Evolutionary conservation across 37 sponge, comb jelly and placozoan species (phyloP).

Genomic region (Geodia barretti): DNA sequence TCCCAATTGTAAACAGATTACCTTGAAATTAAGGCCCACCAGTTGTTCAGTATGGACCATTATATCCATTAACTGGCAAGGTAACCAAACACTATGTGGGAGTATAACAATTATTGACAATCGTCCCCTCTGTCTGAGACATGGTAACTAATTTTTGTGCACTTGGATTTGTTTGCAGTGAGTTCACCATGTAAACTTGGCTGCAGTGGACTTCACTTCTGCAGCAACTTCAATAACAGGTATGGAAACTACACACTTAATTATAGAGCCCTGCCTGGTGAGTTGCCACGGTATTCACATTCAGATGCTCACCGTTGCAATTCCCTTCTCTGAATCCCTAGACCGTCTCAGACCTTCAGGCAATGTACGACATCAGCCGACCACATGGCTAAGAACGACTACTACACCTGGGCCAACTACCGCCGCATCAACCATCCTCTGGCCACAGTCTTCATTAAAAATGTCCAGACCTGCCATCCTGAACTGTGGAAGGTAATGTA

Average conservation of each 20-base stretch:
- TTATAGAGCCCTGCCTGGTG: too few relatives aligned
- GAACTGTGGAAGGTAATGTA: slow-evolving; percentile 47
- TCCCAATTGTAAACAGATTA: too few relatives aligned
- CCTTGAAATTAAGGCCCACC: too few relatives aligned
- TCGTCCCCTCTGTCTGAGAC: neutral
- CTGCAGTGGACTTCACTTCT: slow-evolving; percentile 50
- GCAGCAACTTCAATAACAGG: slow-evolving; percentile 58
- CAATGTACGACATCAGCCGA: slow-evolving; percentile 37
- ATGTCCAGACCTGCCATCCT: slow-evolving; percentile 15
- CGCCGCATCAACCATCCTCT: slow-evolving; percentile 42
- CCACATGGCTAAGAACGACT: slow-evolving; percentile 32
- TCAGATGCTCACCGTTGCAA: too few relatives aligned
- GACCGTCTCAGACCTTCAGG: slow-evolving; percentile 41
- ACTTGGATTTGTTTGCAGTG: slow-evolving; percentile 8
- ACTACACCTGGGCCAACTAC: slow-evolving; percentile 19
- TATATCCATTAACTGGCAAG: neutral
- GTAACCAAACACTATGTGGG: neutral
- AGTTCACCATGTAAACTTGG: slow-evolving; percentile 46
- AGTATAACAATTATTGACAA: neutral
- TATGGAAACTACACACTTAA: too few relatives aligned
- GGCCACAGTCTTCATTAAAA: neutral
- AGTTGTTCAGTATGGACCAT: neutral
- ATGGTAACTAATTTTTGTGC: slow-evolving; percentile 9
- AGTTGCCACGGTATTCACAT: too few relatives aligned
- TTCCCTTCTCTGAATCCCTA: neutral